Base-by-base conservation (phyloP, 2,113 vertebrate species). In the Bos javanicus region DNA sequence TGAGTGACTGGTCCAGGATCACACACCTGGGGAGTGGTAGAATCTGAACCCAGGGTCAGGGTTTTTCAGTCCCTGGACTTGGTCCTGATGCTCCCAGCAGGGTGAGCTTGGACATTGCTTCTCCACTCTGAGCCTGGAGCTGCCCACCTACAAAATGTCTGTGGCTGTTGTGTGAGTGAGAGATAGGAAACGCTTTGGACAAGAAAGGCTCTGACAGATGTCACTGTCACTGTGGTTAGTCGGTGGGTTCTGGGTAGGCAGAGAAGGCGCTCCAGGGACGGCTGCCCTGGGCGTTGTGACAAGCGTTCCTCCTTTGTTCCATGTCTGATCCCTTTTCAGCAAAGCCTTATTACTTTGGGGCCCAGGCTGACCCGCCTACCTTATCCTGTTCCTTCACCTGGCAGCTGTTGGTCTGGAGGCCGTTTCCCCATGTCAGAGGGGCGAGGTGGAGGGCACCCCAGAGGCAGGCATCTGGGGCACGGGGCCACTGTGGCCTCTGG, bases 321-420 rank as follows among this genome's bases (percentile, higher is more conserved):
- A 1, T 0, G 7, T 56, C 78, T 71, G 43, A 23, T 19, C 57
- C 52, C 81, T 83, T 67, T 67, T 33, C 8, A 36, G 57, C 46
- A 12, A 16, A 36, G 36, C 64, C 46, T 36, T 28, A 6, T 67
- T 19, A 59, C 82, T 36, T 14, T 17, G 71, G 95, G 76, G 33
- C 28, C 26, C 1, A 19, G 43, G 54, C 59, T 17, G 19, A 50
- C 0, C 3, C 0, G 7, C 64, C 95, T 4, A 0, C 25, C 59
- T 25, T 0, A 4, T 19, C 30, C 50, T 43, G 15, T 8, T 5
- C 48, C 25, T 30, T 87, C 3, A 17, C 60, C 56, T 39, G 33
- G 54, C 21, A 21, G 21, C 48, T 1, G 0, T 16, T 48, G 83
- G 13, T n/a, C 16, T 39, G 26, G 50, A 50, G 26, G 36, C 64